Evolutionary conservation across 2,113 vertebrate genomes (phyloP).

Genomic region (Copsychus sechellarum): DNA sequence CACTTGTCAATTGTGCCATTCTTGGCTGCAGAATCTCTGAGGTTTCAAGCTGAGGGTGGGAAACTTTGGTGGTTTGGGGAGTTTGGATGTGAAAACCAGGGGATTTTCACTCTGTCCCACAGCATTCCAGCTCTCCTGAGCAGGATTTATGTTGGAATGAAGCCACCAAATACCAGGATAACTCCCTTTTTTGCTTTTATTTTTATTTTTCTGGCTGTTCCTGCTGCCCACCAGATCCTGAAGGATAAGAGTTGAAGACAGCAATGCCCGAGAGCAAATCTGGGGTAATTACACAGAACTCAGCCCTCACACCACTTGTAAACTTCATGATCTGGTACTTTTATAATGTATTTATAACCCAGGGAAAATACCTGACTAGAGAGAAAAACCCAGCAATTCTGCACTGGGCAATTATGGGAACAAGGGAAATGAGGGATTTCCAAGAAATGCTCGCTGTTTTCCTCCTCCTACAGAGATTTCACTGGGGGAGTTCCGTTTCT

Average conservation of each 20-base stretch:
- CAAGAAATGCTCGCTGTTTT: conserved; percentile 20
- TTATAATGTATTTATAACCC: conserved; percentile 11
- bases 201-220: conserved; percentile 6
- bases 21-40: not conserved
- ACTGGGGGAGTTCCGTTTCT: not conserved
- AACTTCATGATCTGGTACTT: conserved; percentile 28
- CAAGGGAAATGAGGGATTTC: conserved; percentile 10
- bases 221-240: not conserved
- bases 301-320: not conserved
- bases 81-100: conserved; percentile 26
- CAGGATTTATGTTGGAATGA: not conserved
- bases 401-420: not conserved
- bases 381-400: conserved; percentile 3
- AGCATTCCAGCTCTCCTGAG: conserved; percentile 4
- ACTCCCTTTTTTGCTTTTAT: not conserved
- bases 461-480: not conserved
- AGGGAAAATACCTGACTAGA: conserved; percentile 1
- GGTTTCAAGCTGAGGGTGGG: conserved; percentile 29
- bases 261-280: not conserved
- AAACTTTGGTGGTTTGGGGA: conserved; percentile 36
- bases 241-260: not conserved
- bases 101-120: conserved; percentile 8
- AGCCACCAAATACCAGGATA: conserved; percentile 3
- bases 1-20: not conserved
- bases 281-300: not conserved